Percentiles rank a stretch among this genome's conserved stretches.
These are phyloP conservation scores for Platysteira castanea DNA, from an alignment of 2,113 vertebrate species.

Conservation along the genomic window DNA sequence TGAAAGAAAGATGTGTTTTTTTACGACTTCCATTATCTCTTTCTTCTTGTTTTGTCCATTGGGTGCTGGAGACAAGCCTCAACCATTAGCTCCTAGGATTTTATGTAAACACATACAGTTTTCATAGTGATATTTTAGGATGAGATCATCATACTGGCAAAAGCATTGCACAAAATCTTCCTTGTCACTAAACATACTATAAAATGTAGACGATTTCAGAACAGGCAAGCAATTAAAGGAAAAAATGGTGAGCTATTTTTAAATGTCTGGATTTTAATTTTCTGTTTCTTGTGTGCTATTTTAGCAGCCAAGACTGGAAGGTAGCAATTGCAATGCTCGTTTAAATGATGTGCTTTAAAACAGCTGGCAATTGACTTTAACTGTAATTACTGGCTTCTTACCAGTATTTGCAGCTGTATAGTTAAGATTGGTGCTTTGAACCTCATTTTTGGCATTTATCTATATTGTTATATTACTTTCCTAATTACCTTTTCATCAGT, in stretches of 20 bases:
- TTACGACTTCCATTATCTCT: background rate
- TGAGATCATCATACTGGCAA: background rate
- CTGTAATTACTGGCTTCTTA: slow-evolving; percentile 65
- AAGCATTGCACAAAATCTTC: background rate
- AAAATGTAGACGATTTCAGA: background rate
- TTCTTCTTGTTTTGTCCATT: background rate
- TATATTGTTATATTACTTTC: slow-evolving; percentile 53
- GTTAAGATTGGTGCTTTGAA: slow-evolving; percentile 47
- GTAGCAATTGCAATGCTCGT: background rate
- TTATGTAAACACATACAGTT: background rate
- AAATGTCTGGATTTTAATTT: slow-evolving; percentile 21
- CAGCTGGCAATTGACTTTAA: slow-evolving; percentile 35
- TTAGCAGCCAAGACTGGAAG: background rate
- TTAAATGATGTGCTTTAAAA: background rate
- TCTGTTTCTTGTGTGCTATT: slow-evolving; percentile 11
- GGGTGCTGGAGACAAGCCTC: background rate
- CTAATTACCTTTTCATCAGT: slow-evolving; percentile 53
- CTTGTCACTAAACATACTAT: background rate
- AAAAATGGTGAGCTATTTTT: background rate
- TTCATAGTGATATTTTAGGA: background rate
- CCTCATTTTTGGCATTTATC: slow-evolving; percentile 52
- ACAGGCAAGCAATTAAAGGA: background rate
- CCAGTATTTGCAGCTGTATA: slow-evolving; percentile 59
- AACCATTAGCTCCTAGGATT: background rate
- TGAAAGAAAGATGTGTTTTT: background rate